Conservation (phyloP, 2,797 vertebrate genomes). For the Phoeniculus purpureus region DNA sequence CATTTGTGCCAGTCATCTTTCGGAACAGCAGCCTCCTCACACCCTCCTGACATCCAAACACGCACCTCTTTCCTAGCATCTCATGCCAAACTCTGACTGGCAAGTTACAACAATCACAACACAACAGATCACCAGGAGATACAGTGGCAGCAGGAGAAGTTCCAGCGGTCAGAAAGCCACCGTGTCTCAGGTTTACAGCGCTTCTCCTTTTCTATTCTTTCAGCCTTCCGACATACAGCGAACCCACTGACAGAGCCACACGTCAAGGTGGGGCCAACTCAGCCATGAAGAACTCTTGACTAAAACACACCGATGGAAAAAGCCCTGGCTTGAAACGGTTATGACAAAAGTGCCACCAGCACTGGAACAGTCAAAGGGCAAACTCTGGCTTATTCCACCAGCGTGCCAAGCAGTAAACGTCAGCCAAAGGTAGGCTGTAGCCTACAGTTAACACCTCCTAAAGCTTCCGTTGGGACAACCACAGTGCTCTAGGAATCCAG, state of each 20-base stretch:
- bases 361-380: not conserved
- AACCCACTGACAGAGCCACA: not conserved
- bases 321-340: not conserved
- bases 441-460: not conserved
- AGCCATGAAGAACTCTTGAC: accelerated
- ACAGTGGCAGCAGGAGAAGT: not conserved
- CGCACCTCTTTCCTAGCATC: slow-evolving; percentile 6
- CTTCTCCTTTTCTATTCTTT: not conserved
- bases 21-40: slow-evolving; percentile 43
- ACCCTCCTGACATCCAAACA: slow-evolving; percentile 45
- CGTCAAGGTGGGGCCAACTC: not conserved
- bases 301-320: not conserved
- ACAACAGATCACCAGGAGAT: not conserved
- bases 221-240: not conserved
- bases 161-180: not conserved
- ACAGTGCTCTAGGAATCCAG: not conserved
- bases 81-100: slow-evolving; percentile 52
- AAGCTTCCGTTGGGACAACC: not conserved
- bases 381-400: not conserved
- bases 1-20: slow-evolving; percentile 38
- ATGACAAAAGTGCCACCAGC: not conserved
- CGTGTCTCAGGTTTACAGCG: not conserved
- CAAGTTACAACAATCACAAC: slow-evolving; percentile 25
- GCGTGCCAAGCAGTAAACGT: not conserved
- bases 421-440: not conserved